Conservation (phyloP, 2,888 invertebrate genomes). For the Drosophila paracracens region DNA sequence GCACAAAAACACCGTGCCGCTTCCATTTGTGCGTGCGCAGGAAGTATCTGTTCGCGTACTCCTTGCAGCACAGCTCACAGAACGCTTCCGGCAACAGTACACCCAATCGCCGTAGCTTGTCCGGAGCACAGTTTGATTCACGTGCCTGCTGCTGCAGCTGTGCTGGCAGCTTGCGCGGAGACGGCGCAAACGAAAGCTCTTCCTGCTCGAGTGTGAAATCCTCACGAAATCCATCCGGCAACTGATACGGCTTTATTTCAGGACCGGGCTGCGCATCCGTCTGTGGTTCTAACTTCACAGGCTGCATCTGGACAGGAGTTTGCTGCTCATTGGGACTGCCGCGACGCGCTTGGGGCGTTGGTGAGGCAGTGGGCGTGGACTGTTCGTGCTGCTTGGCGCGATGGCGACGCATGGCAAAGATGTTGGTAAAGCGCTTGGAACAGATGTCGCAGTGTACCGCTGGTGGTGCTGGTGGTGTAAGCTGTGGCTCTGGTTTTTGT, state of each 20-base stretch:
- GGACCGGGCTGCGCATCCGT: slow-evolving; percentile 4
- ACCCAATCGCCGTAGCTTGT: slow-evolving; percentile 91
- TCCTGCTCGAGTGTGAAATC: slow-evolving; percentile 85
- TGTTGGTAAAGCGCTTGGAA: slow-evolving; percentile 90
- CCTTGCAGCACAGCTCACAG: slow-evolving; percentile 96
- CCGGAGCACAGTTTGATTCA: slow-evolving; percentile 90
- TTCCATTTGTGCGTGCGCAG: slow-evolving; percentile 96
- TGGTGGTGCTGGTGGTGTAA: slow-evolving; percentile 62
- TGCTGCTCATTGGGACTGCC: slow-evolving; percentile 52
- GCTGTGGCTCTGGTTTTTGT: slow-evolving; percentile 46
- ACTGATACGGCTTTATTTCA: slow-evolving; percentile 73
- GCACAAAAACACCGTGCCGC: slow-evolving; percentile 93
- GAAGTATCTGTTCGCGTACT: slow-evolving; percentile 97
- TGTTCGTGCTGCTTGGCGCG: slow-evolving; percentile 88
- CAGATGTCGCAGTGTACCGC: slow-evolving; percentile 89
- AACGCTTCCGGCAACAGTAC: slow-evolving; percentile 95
- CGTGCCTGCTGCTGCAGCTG: slow-evolving; percentile 88
- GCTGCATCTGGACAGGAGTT: slow-evolving; percentile 4
- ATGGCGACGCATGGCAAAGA: slow-evolving; percentile 90
- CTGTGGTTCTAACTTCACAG: slow-evolving; percentile 56
- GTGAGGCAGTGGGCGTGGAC: slow-evolving; percentile 38
- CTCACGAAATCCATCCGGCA: slow-evolving; percentile 85
- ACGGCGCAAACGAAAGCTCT: slow-evolving; percentile 85
- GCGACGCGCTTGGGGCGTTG: slow-evolving; percentile 38
- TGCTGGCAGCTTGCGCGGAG: slow-evolving; percentile 87